Evolutionary conservation across 2,113 vertebrate species (phyloP), one percentile per base, ranked within the genome.

Genomic region (Mustelus asterias): DNA sequence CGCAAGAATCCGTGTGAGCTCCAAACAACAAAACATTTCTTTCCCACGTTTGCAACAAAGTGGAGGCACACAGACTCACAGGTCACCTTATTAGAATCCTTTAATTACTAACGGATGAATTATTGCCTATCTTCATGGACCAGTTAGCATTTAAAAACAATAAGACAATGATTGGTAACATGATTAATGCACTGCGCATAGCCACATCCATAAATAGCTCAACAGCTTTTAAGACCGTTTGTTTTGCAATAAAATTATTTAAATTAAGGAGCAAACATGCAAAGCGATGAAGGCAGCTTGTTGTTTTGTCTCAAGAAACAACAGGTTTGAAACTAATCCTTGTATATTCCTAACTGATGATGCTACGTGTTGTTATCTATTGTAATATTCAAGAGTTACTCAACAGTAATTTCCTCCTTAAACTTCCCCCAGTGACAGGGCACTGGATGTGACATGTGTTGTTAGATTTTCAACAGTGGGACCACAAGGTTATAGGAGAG

Each of bases 41-140:
- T 41, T 70, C 9, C 10, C 37, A 29, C 29, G n/a, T 70, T 70
- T 44, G 24, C 44, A 94, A 70, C 29, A 3, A 29, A 93, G 44
- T 24, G 11, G 93, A 70, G 70, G 37, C 18, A 70, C n/a, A 94
- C 37, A 94, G 37, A 70, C 7, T 44, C 60, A 70, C 24, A 94
- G 63, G 65, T 69, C 37, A 94, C n/a, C 65, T 69, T 48, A 94
- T 67, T 70, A 67, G 65, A 67, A 94, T 22, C 37, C n/a, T 24
- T 94, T 94, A 94, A 94, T 94, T 94, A 69, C 41, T 70, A 41
- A 94, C 70, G 20, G 33, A 94, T 94, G 92, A 94, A 67, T 94
- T 89, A 94, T 94, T 67, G 65, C 20, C 67, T 26, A 67, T 67
- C 90, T 93, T 93, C 14, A 67, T n/a, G 58, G 33, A 60, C 93